Percentiles rank a stretch among this genome's conserved stretches.
These are phyloP conservation scores for Oceanites oceanicus DNA, from an alignment of 2,113 vertebrate species.

Conservation along the genomic window DNA sequence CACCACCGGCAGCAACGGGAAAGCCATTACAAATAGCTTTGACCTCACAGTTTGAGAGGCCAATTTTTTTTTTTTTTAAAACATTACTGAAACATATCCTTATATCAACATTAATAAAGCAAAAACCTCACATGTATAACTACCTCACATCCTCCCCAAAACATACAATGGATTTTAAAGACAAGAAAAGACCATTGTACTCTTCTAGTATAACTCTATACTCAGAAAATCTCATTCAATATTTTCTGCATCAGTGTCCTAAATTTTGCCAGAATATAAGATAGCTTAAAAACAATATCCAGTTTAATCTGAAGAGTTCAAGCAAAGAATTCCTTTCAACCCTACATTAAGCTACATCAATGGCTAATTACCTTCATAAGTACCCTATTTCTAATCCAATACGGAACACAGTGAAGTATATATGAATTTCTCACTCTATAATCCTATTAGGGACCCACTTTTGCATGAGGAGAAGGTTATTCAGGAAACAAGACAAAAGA, in stretches of 20 bases:
- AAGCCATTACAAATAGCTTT: background rate
- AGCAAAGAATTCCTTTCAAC: constrained; percentile 21
- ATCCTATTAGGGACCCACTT: background rate
- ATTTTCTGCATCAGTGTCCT: background rate
- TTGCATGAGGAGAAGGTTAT: background rate
- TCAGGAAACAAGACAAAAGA: background rate
- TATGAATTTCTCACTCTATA: background rate
- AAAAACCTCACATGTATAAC: background rate
- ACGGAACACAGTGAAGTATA: background rate
- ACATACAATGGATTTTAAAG: background rate
- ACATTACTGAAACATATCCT: background rate
- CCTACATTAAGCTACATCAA: background rate
- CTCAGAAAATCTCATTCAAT: background rate
- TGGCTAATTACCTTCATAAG: constrained; percentile 36
- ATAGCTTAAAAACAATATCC: background rate
- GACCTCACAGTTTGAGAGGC: background rate
- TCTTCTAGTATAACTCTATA: background rate
- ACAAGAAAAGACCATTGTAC: background rate
- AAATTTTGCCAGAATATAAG: background rate
- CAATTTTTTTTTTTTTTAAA: background rate
- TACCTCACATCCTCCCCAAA: background rate
- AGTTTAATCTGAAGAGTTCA: constrained; percentile 13
- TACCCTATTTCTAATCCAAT: constrained; percentile 21
- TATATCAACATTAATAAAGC: background rate
- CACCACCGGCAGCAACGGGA: background rate